Evolutionary conservation across 2,113 vertebrate genomes (phyloP), one percentile per base, ranked within the genome.

Genomic region (Oryzias melastigma): DNA sequence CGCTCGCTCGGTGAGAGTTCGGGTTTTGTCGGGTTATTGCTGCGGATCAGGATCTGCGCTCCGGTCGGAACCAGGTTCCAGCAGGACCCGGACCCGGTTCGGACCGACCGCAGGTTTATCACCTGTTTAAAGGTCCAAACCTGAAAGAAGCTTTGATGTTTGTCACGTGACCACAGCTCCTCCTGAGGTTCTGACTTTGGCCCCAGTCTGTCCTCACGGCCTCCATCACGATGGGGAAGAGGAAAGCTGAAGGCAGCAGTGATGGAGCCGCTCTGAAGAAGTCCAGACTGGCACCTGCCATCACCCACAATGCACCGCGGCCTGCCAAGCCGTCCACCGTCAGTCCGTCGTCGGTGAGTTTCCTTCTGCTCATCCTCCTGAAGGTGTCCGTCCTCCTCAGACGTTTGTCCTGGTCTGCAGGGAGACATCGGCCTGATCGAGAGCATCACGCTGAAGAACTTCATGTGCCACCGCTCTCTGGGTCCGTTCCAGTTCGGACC

Each of bases 351-450:
- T 63, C 82, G 0, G 82, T 84, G 50, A 65, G 75, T 64, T 10
- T 25, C 10, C 40, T 14, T 46, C 24, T 8, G 6, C 52, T 7
- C 1, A 19, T 44, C 10, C 49, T 0, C 10, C 15, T 16, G 42
- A 44, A 44, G 16, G 42, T 14, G 14, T 16, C 16, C 42, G 41
- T 70, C 5, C 41, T 12, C 43, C 2, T 20, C 45, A 17, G 2
- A 4, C 13, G 5, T 19, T 19, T 58, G 10, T 22, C 0, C 65
- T 5, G 60, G 7, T 61, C 51, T 52, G 2, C 2, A 82, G 1
- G 93, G 93, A 22, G 94, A 96, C 48, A 94, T 94, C 57, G 95
- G 95, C 58, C 92, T 96, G 83, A 95, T 96, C 47, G 95, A 97
- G 87, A 94, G 92, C 75, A 92, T 97, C 75, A 92, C 93, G 19